These are phyloP conservation scores for Mimas tiliae DNA, from an alignment of 2,888 invertebrate species.

Conservation along the genomic window DNA sequence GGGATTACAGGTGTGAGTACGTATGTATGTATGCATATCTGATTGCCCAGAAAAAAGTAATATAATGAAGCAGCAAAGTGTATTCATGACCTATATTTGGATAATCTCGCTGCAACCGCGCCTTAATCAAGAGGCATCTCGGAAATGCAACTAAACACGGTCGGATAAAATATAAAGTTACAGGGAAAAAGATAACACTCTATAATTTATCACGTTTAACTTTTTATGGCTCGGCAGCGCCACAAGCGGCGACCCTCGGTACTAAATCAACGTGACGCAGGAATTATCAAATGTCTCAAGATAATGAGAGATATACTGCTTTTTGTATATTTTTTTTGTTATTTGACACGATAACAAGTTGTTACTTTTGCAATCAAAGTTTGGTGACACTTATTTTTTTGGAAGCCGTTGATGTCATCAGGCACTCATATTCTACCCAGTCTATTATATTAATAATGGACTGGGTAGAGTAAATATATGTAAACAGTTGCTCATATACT, in stretches of 20 bases:
- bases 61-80: too few species aligned
- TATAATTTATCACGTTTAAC: slow-evolving; percentile 68
- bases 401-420: too few species aligned
- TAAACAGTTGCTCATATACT: too few species aligned
- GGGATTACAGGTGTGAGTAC: too few species aligned
- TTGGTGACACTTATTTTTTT: background rate
- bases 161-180: slow-evolving; percentile 37
- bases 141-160: slow-evolving; percentile 1
- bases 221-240: slow-evolving; percentile 38
- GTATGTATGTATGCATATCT: too few species aligned
- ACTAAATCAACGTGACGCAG: slow-evolving; percentile 74
- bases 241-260: slow-evolving; percentile 61
- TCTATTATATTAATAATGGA: too few species aligned
- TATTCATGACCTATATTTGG: background rate
- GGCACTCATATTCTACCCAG: too few species aligned
- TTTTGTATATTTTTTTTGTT: slow-evolving; percentile 26
- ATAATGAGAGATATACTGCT: slow-evolving; percentile 65
- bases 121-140: slow-evolving; percentile 5
- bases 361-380: slow-evolving; percentile 10
- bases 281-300: slow-evolving; percentile 80
- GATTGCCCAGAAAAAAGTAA: too few species aligned
- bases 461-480: too few species aligned
- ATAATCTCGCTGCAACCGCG: background rate
- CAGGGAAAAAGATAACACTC: slow-evolving; percentile 36
- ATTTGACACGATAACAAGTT: slow-evolving; percentile 12